Conservation (phyloP, 2,113 vertebrate species). For the Raja brachyura region DNA sequence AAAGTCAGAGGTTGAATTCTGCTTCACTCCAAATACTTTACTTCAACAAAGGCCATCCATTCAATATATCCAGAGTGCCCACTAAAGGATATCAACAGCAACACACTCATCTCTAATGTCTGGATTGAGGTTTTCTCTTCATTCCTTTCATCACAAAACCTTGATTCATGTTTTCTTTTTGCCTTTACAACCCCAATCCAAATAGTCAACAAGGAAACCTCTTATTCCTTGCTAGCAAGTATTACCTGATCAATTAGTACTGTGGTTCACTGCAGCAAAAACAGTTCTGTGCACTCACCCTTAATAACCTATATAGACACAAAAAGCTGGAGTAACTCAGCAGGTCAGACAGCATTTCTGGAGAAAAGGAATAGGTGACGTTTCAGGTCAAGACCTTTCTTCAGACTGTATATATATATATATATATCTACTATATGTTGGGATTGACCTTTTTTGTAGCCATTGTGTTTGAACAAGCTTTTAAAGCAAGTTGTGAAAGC, state of each 20-base stretch:
- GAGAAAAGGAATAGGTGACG: no score
- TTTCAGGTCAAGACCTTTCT: no score
- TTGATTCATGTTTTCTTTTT: neutral
- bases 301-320: neutral
- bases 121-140: neutral
- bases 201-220: neutral
- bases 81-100: slow-evolving; percentile 11
- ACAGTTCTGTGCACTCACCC: neutral
- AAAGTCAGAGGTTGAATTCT: neutral
- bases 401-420: no score
- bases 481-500: neutral
- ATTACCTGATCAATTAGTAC: neutral
- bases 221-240: neutral
- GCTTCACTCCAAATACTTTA: neutral
- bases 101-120: neutral
- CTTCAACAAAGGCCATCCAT: neutral
- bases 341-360: no score
- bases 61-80: neutral
- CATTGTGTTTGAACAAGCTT: neutral
- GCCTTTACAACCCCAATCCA: neutral
- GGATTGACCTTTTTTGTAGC: neutral
- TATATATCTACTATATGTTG: no score
- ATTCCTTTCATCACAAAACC: neutral
- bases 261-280: neutral
- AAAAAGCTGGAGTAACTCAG: no score